Conservation (phyloP, 2,113 vertebrate species). For the Oriolus oriolus region DNA sequence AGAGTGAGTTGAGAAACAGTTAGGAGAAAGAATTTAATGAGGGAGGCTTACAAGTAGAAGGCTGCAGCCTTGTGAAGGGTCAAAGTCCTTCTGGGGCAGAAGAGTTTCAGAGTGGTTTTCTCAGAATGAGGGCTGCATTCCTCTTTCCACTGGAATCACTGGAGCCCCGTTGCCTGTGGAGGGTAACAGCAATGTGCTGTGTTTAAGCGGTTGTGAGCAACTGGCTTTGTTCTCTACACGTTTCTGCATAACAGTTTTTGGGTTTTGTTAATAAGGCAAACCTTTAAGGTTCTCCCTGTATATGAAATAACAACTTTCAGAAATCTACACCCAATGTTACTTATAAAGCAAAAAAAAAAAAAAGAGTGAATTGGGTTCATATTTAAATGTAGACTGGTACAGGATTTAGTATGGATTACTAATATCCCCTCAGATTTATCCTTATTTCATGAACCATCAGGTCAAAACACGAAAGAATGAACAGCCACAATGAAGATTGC, state of each 20-base stretch:
- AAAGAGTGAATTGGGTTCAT: background rate
- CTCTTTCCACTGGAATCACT: background rate
- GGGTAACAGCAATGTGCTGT: background rate
- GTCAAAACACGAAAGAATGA: background rate
- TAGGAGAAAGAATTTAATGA: background rate
- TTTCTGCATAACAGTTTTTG: background rate
- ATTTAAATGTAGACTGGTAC: background rate
- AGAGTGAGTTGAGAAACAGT: background rate
- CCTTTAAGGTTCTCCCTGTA: background rate
- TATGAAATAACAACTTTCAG: background rate
- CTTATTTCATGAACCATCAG: background rate
- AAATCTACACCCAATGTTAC: background rate
- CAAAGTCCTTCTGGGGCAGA: background rate
- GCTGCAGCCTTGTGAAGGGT: background rate
- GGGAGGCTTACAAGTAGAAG: background rate
- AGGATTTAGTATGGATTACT: background rate
- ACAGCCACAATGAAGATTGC: background rate
- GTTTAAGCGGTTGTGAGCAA: background rate
- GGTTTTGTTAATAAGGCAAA: background rate
- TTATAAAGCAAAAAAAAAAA: background rate
- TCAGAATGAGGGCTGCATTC: background rate
- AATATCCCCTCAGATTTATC: background rate
- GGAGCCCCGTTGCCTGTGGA: background rate
- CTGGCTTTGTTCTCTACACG: background rate
- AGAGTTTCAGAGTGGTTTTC: background rate